Evolutionary conservation across 2,888 invertebrate species (phyloP), one percentile per base, ranked within the genome.

Genomic region (Amblyteles armatorius): DNA sequence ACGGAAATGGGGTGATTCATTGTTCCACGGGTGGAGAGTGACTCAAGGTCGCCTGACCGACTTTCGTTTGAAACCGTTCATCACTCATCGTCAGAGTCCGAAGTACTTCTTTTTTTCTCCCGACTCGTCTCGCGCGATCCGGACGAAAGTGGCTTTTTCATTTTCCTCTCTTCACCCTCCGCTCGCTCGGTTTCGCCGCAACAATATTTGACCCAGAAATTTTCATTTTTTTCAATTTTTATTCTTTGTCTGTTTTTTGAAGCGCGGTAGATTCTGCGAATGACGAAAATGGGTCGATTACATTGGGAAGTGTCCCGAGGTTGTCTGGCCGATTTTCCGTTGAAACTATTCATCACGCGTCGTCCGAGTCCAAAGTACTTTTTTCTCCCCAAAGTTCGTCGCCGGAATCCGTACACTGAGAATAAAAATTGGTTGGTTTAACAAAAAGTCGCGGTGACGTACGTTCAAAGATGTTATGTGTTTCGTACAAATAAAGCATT

Each of bases 281-380:
- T 13, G 13, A 22, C 22, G 2, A 22, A 22, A 13, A 26, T n/a
- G 22, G 44, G 44, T 26, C 5, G 48, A 48, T 50, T 29, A 48
- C 9, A 40, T 40, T 40, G 40, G 0, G 44, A 4, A 69, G 50
- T 50, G 52, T 33, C 44, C 16, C 50, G 29, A 26, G 29, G 55
- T 36, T 19, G 55, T 36, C 36, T n/a, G 19, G 3, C 6, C 55
- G 33, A 72, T 57, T 71, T 29, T 57, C 7, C 19, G 40, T 67
- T 44, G 13, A 50, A 67, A 36, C 29, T 50, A 65, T 65, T 72
- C 65, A 1, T 57, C 52, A 22, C n/a, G n/a, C 9, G n/a, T 60
- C 57, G n/a, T 52, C 13, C n/a, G 9, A 71, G 69, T 63, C 52
- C 44, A 81, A 71, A 76, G 76, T 80, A 67, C 73, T 68, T 68